Evolutionary conservation across 2,113 vertebrate species (phyloP), one percentile per base, ranked within the genome.

Genomic region (Petrocephalus zakoni): DNA sequence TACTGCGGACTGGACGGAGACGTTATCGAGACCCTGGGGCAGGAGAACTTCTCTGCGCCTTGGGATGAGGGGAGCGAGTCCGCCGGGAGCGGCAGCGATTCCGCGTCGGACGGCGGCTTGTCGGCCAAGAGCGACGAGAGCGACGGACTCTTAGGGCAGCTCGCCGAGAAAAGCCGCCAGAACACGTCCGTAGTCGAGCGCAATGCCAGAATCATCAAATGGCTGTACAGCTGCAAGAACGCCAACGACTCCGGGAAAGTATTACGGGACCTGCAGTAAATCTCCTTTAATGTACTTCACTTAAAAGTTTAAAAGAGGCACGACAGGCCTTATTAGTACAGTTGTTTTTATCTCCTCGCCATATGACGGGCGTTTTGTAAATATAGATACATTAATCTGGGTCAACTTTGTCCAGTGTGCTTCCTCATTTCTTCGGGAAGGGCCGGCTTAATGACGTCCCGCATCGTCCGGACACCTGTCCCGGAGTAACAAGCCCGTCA

Each of bases 121-220:
- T 97, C 97, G 0, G 91, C 93, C 85, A 93, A 92, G 91, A 99
- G 97, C 0, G 92, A 90, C 6, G 95, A 95, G 49, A 96, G 93
- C 0, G 95, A 97, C 0, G 96, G 96, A 13, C 93, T 97, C n/a
- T 94, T 95, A 92, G 97, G 97, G 0, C 96, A 96, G 13, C 92
- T 97, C 25, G 90, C 91, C 0, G 94, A 95, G 89, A 97, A 96
- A 82, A 92, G 93, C 49, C 91, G 91, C 46, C 94, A 96, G 88
- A 94, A 93, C 86, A 96, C 97, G 0, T 99, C 98, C 0, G 96
- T 99, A 0, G 92, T 99, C 0, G 98, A 99, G 92, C 97, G 98
- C 90, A 99, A 99, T 1, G 98, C 98, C n/a, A 95, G 98, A 83
- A 96, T 99, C 87, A 99, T 99, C 94, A 98, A 98, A 85, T 99